A percentile compares a stretch with the other conserved stretches of the same genome.
These are phyloP conservation scores for Petrocephalus schoutedeni DNA, from an alignment of 2,797 vertebrate genomes.

Conservation along the genomic window DNA sequence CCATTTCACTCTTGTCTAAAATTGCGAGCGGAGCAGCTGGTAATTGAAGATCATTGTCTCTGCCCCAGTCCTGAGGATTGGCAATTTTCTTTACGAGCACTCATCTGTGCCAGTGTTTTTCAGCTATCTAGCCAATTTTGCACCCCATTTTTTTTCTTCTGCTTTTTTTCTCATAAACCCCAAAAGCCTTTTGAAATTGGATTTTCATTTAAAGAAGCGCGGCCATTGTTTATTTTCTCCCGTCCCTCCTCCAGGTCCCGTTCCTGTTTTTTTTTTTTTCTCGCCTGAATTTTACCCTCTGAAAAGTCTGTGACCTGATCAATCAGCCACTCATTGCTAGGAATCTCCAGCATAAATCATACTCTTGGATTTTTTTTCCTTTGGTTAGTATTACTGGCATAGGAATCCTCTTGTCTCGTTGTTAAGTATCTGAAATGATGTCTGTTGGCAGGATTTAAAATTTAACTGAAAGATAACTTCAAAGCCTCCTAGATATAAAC, in stretches of 20 bases:
- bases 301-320: background rate
- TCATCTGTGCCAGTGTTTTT: conserved; percentile 49
- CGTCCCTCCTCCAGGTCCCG: conserved; percentile 45
- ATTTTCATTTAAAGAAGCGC: conserved; percentile 63
- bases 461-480: background rate
- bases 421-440: conserved; percentile 8
- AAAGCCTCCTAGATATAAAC: background rate
- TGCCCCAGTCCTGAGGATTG: conserved; percentile 61
- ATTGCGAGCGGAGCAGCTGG: conserved; percentile 64
- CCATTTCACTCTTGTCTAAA: conserved; percentile 55
- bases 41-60: conserved; percentile 78
- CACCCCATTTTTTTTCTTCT: conserved; percentile 44
- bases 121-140: conserved; percentile 47
- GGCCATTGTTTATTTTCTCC: conserved; percentile 47
- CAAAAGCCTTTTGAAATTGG: conserved; percentile 59
- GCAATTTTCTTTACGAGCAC: conserved; percentile 47
- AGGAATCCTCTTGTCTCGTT: background rate
- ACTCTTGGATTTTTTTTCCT: background rate
- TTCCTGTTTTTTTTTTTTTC: conserved; percentile 36
- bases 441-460: background rate
- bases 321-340: background rate
- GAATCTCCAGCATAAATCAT: background rate
- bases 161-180: conserved; percentile 50
- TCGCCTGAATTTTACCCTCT: conserved; percentile 24
- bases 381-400: background rate